phyloP scores from a whole-genome alignment of 2,888 invertebrate species.

The Xestoiulus laeticollis region DNA sequence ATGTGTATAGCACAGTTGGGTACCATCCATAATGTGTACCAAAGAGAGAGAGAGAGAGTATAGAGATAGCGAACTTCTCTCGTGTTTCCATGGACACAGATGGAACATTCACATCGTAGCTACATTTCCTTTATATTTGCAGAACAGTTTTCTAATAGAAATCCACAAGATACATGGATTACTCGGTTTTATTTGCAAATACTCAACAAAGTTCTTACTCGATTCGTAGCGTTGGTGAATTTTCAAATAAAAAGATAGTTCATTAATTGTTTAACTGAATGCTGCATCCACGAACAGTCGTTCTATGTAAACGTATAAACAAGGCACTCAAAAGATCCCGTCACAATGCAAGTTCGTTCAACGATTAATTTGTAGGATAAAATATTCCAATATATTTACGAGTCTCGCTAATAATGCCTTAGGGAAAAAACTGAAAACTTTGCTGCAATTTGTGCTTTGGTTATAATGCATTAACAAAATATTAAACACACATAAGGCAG shows the following conservation, averaged over 20 bases:
- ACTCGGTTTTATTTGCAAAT: conserved; percentile 8
- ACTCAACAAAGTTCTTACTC: background rate
- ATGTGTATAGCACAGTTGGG: conserved; percentile 28
- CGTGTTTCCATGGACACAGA: conserved; percentile 19
- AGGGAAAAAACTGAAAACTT: too few relatives aligned
- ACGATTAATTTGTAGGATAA: background rate
- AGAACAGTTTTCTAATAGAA: background rate
- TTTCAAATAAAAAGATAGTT: background rate
- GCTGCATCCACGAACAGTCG: background rate
- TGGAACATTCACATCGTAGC: conserved; percentile 14
- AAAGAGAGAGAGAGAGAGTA: too few relatives aligned
- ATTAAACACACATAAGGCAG: too few relatives aligned
- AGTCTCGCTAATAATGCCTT: too few relatives aligned
- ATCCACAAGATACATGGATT: conserved; percentile 1
- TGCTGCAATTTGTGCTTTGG: too few relatives aligned
- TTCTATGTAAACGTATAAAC: background rate
- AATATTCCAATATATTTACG: too few relatives aligned
- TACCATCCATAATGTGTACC: background rate
- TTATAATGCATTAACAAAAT: too few relatives aligned
- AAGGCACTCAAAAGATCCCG: background rate
- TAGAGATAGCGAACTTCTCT: conserved; percentile 16
- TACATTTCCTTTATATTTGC: background rate
- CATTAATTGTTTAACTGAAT: background rate
- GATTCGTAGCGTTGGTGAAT: background rate
- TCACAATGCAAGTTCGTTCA: background rate